phyloP scores from a whole-genome alignment of 2,888 invertebrate species.

The Conistra vaccinii region DNA sequence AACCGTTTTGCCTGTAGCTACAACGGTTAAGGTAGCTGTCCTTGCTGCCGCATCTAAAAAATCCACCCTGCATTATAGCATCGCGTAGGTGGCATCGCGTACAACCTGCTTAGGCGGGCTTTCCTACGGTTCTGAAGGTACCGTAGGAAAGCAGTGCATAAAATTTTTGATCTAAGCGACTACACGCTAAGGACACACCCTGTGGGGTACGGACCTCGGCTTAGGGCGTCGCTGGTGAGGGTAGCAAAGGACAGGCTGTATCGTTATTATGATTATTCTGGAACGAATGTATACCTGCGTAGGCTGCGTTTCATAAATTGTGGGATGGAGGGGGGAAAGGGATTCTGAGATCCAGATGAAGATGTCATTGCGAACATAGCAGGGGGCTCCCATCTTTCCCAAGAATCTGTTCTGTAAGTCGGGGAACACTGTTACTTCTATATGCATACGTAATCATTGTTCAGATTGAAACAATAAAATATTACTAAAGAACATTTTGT shows the following conservation, averaged over 20 bases:
- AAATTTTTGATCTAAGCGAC: not conserved
- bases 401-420: not conserved
- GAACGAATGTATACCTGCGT: not conserved
- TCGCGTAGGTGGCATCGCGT: too few species aligned
- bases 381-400: not conserved
- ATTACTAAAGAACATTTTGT: too few species aligned
- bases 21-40: too few species aligned
- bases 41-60: too few species aligned
- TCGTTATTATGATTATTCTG: not conserved
- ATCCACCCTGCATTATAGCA: too few species aligned
- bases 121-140: too few species aligned
- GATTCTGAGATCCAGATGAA: not conserved
- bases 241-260: not conserved
- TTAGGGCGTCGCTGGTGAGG: not conserved
- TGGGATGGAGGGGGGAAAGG: too few species aligned
- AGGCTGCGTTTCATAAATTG: not conserved
- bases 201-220: not conserved
- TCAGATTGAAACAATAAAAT: not conserved
- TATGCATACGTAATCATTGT: too few species aligned
- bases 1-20: too few species aligned
- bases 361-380: not conserved
- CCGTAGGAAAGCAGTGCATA: too few species aligned
- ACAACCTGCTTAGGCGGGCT: not conserved
- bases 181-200: not conserved
- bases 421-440: not conserved